Evolutionary conservation across 1,140 invertebrate species (phyloP).

Genomic region (Bombus sylvicola): DNA sequence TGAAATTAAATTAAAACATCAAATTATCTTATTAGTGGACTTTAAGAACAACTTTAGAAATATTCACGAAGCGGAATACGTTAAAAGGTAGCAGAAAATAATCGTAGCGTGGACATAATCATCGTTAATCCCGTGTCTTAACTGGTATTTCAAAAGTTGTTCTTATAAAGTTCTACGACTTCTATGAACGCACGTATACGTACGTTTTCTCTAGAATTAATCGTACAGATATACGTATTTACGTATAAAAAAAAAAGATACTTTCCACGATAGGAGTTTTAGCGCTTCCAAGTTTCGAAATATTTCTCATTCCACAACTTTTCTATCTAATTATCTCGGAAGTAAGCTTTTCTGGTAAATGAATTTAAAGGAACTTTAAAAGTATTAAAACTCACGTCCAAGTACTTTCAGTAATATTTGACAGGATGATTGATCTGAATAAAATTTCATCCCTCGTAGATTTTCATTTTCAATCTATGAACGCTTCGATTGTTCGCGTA

Average conservation of each 20-base stretch:
- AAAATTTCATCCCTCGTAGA: not conserved
- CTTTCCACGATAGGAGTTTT: not conserved
- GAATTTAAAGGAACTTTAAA: too few species aligned
- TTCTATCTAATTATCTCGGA: not conserved
- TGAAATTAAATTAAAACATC: not conserved
- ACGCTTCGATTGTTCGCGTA: not conserved
- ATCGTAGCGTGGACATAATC: not conserved
- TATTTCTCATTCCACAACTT: not conserved
- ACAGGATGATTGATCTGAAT: too few species aligned
- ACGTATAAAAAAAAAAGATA: not conserved
- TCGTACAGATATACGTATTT: not conserved
- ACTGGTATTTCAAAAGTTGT: not conserved
- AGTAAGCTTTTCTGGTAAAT: too few species aligned
- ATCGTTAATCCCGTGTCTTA: not conserved
- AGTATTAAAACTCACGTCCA: too few species aligned
- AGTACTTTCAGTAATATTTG: too few species aligned
- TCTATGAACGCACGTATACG: not conserved
- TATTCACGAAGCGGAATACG: too few species aligned
- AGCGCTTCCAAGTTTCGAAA: not conserved
- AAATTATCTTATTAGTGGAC: not conserved
- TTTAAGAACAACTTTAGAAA: not conserved
- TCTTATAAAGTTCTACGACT: not conserved
- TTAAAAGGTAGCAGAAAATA: not conserved
- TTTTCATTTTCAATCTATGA: not conserved
- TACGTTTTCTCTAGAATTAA: not conserved